phyloP scores from a whole-genome alignment of 2,888 invertebrate species.

The Dioctria rufipes region DNA sequence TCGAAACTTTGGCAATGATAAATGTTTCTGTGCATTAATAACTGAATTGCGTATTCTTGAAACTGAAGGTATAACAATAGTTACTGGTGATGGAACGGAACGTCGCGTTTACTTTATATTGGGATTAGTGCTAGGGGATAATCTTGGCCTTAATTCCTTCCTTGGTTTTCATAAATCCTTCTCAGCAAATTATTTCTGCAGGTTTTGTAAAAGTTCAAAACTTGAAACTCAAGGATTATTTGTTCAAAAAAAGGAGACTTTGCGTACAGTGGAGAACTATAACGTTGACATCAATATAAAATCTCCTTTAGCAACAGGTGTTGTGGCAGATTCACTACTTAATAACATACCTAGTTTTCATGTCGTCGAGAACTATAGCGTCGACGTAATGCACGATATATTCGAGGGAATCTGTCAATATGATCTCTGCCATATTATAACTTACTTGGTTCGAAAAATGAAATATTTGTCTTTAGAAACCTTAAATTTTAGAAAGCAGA shows the following conservation, averaged over 20 bases:
- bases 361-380: too few relatives aligned
- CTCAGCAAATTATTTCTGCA: neutral
- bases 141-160: neutral
- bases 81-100: too few relatives aligned
- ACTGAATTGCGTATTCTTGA: too few relatives aligned
- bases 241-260: neutral
- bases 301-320: neutral
- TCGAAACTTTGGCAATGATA: too few relatives aligned
- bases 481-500: conserved; percentile 50
- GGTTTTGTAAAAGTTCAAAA: too few relatives aligned
- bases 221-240: neutral
- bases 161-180: neutral
- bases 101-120: neutral
- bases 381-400: too few relatives aligned
- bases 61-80: too few relatives aligned
- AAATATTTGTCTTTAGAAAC: conserved; percentile 50
- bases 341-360: too few relatives aligned
- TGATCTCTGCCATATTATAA: conserved; percentile 7
- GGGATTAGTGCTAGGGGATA: neutral
- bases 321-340: too few relatives aligned
- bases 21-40: too few relatives aligned
- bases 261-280: neutral
- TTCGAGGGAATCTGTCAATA: too few relatives aligned
- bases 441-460: conserved; percentile 42
- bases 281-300: neutral